Evolutionary conservation across 2,797 vertebrate genomes (phyloP), one percentile per base, ranked within the genome.

Genomic region (Typhlichthys eigenmanni): DNA sequence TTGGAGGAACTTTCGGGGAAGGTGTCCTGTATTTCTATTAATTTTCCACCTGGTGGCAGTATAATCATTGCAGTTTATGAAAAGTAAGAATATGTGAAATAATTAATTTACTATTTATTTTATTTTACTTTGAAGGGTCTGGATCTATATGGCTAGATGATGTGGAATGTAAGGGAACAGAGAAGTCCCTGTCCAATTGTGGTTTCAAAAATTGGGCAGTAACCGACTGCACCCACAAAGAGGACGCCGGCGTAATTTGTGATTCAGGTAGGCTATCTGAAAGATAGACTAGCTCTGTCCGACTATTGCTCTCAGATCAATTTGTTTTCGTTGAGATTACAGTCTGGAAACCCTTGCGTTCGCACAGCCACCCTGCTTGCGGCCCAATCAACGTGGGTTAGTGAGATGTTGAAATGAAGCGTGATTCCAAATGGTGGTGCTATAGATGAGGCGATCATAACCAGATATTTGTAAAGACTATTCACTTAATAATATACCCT

Each of bases 61-160:
- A 34, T 12, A 52, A 34, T 29, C 3, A 10, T 38, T 64, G 14
- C 52, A 55, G 16, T 55, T 10, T 66, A 10, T 49, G 43, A 16
- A 14, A 48, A 43, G 11, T 32, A 34, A 7, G 24, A 48, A 34
- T 45, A 61, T 14, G 13, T 59, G 12, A 51, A 10, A 11, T 49
- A 32, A 48, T 32, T 6, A 29, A 52, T 6, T 38, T 6, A 24
- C 8, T 0, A 6, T 8, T 4, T 2, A 1, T 58, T 61, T 55
- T 0, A 17, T 62, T 64, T 47, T 8, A 2, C 34, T 2, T 64
- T 34, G 7, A 57, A 92, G 91, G 73, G 0, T 46, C 84, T 66
- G 89, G 89, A 58, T 82, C 63, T 0, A 85, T 93, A 70, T 93
- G 90, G 92, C 71, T 93, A 16, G 91, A 93, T 80, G 89, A 92